These are phyloP conservation scores for Barypeithes pellucidus DNA, from an alignment of 2,888 invertebrate genomes.

Conservation along the genomic window DNA sequence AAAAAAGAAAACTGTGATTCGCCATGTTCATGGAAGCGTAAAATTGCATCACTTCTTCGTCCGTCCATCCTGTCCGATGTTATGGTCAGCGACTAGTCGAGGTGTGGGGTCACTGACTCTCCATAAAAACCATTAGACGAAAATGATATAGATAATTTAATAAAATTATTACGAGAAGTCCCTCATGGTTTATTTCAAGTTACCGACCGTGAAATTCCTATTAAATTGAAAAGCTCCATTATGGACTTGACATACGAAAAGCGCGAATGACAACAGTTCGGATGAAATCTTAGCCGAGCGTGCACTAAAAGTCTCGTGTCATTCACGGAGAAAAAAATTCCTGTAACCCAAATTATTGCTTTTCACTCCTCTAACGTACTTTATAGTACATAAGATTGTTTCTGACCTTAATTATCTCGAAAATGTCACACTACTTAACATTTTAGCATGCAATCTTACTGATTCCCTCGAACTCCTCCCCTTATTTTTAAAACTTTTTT, in stretches of 20 bases:
- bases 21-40: constrained; percentile 42
- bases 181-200: constrained; percentile 3
- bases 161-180: constrained; percentile 24
- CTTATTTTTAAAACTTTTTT: no score
- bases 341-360: no score
- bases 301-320: no score
- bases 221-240: constrained; percentile 1
- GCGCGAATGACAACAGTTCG: constrained; percentile 4
- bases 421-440: no score
- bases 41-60: constrained; percentile 40
- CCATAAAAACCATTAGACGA: constrained; percentile 11
- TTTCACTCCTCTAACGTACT: no score
- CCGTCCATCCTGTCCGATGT: constrained; percentile 12
- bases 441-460: no score
- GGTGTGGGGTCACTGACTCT: constrained; percentile 34
- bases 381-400: no score
- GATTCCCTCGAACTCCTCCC: no score
- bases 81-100: constrained; percentile 17
- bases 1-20: constrained; percentile 28
- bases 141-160: constrained; percentile 34
- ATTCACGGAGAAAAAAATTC: no score
- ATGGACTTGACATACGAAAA: background rate
- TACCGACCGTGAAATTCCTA: constrained; percentile 13
- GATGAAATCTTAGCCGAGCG: no score
- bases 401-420: no score